Evolutionary conservation across 2,113 vertebrate genomes (phyloP), one percentile per base, ranked within the genome.

Genomic region (Vidua chalybeata): DNA sequence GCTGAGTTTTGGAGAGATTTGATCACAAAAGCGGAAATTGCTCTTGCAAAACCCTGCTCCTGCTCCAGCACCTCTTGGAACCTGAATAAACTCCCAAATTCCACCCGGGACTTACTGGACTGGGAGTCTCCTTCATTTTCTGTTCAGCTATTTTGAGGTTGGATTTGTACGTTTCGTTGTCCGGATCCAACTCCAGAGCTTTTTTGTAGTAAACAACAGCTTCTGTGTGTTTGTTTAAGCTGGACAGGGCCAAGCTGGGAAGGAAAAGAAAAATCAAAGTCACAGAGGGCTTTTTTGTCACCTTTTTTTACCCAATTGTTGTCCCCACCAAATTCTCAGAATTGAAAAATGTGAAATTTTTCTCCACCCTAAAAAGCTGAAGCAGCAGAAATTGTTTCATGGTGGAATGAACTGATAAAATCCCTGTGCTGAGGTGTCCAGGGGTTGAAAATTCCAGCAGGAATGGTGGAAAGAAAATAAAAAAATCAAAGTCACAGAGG

Each of bases 121-220:
- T 99, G 2, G 98, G 98, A 0, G 98, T 97, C 79, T 99, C 99
- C 87, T 98, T 98, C 97, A 99, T 98, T 96, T 99, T 99, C 97
- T 99, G 98, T 90, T 99, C 99, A 0, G 99, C 99, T 31, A 99
- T 99, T 97, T 99, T 99, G 69, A 99, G 98, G 97, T 99, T 99
- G 35, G 98, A 98, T 96, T 99, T 99, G 96, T 99, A 99, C 0
- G 98, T 99, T 39, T 99, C 99, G 0, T 99, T 99, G 56, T 99
- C 99, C 0, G 99, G 99, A 73, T 99, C 99, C n/a, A 99, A 96
- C 94, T 99, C 99, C 97, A 99, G 96, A 11, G 99, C 99, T 97
- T 99, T 99, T 95, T 98, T 98, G 73, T 99, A 99, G 80, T 98
- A 99, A 43, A 97, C 96, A 4, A 98, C 98, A 2, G 99, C 99